Percentiles rank a stretch among this genome's conserved stretches.
Evolutionary conservation across 2,888 invertebrate genomes (phyloP).

Genomic region (Trichacis sp.): DNA sequence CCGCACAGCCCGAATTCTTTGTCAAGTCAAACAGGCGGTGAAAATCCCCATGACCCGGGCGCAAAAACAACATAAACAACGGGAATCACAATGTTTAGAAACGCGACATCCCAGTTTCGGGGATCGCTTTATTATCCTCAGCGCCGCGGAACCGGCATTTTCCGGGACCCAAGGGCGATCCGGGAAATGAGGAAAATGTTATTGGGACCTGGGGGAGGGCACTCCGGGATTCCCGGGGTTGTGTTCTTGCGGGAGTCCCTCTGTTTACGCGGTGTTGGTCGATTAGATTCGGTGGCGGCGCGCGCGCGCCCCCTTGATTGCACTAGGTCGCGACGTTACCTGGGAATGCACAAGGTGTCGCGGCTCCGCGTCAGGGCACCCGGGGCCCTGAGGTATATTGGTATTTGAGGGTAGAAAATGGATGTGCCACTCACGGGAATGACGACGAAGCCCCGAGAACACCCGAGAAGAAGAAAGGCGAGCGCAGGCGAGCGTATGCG

Average conservation of each 20-base stretch:
- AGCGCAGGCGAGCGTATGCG: no score
- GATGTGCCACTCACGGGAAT: conserved; percentile 60
- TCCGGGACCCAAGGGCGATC: neutral
- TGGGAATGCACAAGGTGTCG: conserved; percentile 54
- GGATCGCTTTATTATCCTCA: no score
- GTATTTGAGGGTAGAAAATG: conserved; percentile 55
- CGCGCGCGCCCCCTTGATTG: no score
- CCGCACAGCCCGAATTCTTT: no score
- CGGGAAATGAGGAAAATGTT: no score
- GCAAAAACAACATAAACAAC: neutral
- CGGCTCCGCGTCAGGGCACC: conserved; percentile 57
- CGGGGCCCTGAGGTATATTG: conserved; percentile 52
- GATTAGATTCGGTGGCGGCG: no score
- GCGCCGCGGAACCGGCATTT: neutral
- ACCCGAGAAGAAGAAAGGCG: no score
- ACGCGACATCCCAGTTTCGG: no score
- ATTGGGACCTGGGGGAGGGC: neutral
- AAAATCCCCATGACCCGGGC: neutral
- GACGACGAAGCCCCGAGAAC: no score
- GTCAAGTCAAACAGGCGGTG: no score
- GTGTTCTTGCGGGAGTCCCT: conserved; percentile 58
- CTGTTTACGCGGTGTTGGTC: conserved; percentile 58
- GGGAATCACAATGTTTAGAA: no score
- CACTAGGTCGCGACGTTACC: conserved; percentile 35
- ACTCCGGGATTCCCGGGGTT: conserved; percentile 50